Base-by-base conservation (phyloP, 2,888 invertebrate species). In the Nomada lathburiana region DNA sequence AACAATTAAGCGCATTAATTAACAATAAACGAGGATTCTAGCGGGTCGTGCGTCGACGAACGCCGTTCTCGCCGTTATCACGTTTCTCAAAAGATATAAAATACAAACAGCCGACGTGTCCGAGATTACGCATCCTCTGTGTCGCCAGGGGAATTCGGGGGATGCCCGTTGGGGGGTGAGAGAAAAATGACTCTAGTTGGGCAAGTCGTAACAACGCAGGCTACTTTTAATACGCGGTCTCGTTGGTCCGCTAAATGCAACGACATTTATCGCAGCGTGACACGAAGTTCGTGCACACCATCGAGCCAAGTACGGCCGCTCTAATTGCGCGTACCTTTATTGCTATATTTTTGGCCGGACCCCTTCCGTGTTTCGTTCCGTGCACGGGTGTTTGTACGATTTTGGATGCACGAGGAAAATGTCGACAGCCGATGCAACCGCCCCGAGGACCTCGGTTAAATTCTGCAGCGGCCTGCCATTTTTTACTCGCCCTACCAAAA, bases 1-100 rank as follows among this genome's bases (percentile, higher is more conserved):
- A 84, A 83, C 84, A 76, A 84, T 84, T 84, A 83, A 67, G 70
- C 68, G 81, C 83, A 87, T 88, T 86, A 88, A 88, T 88, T 86
- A 85, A 88, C 84, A 78, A 88, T 88, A 83, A 88, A 88, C 82
- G 82, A 68, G 80, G 84, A 78, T 82, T 83, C 64, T 57, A 42
- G 26, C 68, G 26, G 18, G 23, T 23, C 47, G 60, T 36, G 76
- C 64, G 53, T 42, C 52, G 23, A 10, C 47, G 50, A 47, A 20
- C 13, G 53, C 52, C 29, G 4, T 7, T 5, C 9, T 18, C 74
- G 7, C 7, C 11, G 53, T 20, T 68, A 47, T 20, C 50, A 57
- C 29, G 50, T 3, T 55, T 0, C 50, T 44, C 68, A 13, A 16
- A 36, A 36, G 79, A 18, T 44, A 42, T 53, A 53, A 76, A 79